phyloP scores from a whole-genome alignment of 2,888 invertebrate genomes.

The Parnassius smintheus region DNA sequence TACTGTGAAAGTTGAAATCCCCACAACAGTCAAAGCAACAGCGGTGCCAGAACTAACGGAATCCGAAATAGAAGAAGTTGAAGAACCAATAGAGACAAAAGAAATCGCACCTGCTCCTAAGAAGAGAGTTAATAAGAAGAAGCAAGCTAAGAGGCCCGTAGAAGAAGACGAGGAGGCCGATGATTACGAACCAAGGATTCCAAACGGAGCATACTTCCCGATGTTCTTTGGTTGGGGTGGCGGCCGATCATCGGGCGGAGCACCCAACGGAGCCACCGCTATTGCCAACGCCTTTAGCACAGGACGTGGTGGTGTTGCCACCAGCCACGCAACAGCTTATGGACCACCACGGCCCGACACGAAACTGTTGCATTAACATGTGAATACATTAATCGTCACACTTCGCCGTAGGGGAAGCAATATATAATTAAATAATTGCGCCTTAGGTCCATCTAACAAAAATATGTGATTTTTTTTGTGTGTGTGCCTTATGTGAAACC shows the following conservation, averaged over 20 bases:
- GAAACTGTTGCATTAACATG: constrained; percentile 42
- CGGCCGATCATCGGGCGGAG: constrained; percentile 60
- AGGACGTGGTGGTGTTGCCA: constrained; percentile 85
- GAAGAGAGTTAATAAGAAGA: constrained; percentile 63
- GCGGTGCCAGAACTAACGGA: constrained; percentile 58
- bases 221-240: constrained; percentile 82
- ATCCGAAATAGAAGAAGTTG: constrained; percentile 62
- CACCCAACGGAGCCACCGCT: constrained; percentile 83
- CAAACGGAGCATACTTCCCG: constrained; percentile 83
- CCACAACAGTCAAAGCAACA: constrained; percentile 50
- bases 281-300: constrained; percentile 88
- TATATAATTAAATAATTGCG: constrained; percentile 22
- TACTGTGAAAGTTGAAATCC: constrained; percentile 55
- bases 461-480: constrained; percentile 9
- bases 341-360: constrained; percentile 79
- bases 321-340: constrained; percentile 87
- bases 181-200: constrained; percentile 67
- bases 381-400: constrained; percentile 38
- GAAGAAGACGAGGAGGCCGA: constrained; percentile 77
- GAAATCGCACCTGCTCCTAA: constrained; percentile 46
- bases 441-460: constrained; percentile 30
- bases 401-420: constrained; percentile 7
- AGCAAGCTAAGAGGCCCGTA: constrained; percentile 59
- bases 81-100: constrained; percentile 57
- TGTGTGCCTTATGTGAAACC: constrained; percentile 1